phyloP scores from a whole-genome alignment of 2,888 invertebrate species.

The Rotaria macrura region DNA sequence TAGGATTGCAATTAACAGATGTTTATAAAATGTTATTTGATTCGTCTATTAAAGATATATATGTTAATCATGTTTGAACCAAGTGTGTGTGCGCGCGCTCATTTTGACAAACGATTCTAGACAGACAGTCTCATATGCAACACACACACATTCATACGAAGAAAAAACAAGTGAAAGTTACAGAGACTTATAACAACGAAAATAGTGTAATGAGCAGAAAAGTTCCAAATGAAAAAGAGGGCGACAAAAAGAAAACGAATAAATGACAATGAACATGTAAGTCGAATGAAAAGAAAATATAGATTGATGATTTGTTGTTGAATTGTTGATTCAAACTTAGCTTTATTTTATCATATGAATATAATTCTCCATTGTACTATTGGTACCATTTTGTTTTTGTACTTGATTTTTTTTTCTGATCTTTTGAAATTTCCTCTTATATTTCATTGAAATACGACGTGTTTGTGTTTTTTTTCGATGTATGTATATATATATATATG shows the following conservation, averaged over 20 bases:
- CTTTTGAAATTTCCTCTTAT: not conserved
- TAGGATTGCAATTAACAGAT: too few relatives aligned
- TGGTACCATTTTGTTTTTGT: not conserved
- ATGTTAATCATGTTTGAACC: not conserved
- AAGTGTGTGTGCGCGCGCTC: too few relatives aligned
- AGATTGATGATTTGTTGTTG: not conserved
- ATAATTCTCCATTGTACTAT: not conserved
- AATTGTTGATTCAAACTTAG: not conserved
- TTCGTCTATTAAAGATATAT: not conserved
- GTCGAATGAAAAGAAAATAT: not conserved
- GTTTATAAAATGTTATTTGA: not conserved
- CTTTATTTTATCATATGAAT: not conserved
- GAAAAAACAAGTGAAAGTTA: not conserved
- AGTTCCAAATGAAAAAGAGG: not conserved
- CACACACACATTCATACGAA: not conserved
- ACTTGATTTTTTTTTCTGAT: not conserved
- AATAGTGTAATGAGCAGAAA: not conserved
- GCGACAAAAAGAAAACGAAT: not conserved
- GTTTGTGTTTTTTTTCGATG: not conserved
- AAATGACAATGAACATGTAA: not conserved
- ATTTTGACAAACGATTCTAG: not conserved
- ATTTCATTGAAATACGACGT: not conserved
- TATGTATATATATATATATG: conserved; percentile 5
- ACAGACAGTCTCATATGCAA: not conserved
- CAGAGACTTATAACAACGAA: not conserved